Evolutionary conservation across 2,888 invertebrate genomes (phyloP).

Genomic region (Heteropelma amictum): DNA sequence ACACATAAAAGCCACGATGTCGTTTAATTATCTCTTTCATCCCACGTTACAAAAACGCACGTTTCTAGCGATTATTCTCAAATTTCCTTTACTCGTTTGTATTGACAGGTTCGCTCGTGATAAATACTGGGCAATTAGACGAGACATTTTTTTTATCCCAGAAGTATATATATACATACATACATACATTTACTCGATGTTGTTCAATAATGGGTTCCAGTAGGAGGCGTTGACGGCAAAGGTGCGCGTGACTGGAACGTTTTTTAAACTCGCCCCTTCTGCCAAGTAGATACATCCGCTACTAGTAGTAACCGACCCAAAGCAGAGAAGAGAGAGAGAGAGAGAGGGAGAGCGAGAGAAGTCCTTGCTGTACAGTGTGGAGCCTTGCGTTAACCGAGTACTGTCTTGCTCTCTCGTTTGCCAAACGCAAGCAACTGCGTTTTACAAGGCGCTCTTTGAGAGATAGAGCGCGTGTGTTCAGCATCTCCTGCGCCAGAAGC

Average conservation of each 20-base stretch:
- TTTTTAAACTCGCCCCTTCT: slow-evolving; percentile 31
- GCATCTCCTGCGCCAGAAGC: slow-evolving; percentile 47
- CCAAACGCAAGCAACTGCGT: slow-evolving; percentile 38
- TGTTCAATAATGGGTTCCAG: slow-evolving; percentile 67
- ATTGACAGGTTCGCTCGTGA: no score
- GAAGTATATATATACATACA: slow-evolving; percentile 36
- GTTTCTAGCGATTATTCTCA: slow-evolving; percentile 33
- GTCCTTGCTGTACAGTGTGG: slow-evolving; percentile 6
- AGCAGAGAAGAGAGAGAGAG: background rate
- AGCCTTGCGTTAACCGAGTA: slow-evolving; percentile 13
- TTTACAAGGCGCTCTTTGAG: slow-evolving; percentile 26
- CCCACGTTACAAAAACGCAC: no score
- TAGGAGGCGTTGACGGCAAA: slow-evolving; percentile 54
- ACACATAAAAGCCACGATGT: no score
- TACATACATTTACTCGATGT: background rate
- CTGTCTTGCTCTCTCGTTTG: slow-evolving; percentile 24
- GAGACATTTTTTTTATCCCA: no score
- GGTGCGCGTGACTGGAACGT: slow-evolving; percentile 43
- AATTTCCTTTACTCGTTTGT: slow-evolving; percentile 64
- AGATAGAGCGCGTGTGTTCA: slow-evolving; percentile 45
- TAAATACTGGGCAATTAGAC: no score
- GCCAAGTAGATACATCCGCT: slow-evolving; percentile 37
- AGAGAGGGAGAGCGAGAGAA: background rate
- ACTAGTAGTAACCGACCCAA: slow-evolving; percentile 14
- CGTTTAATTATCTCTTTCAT: background rate